Percentiles rank a stretch among this genome's conserved stretches.
Conservation (phyloP, 1,140 invertebrate genomes). For the Bathynomus jamesi region DNA sequence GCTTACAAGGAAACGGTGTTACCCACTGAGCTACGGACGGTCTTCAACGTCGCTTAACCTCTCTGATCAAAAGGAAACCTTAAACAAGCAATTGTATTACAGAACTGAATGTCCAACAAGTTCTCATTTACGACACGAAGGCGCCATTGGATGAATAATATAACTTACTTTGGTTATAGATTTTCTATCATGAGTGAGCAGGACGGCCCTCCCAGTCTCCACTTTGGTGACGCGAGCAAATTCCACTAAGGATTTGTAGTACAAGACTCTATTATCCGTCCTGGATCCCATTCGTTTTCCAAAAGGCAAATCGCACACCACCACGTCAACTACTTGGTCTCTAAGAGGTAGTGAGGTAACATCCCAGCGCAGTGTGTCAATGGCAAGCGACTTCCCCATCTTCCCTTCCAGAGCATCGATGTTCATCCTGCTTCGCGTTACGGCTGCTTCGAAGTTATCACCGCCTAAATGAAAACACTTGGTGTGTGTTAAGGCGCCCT, state of each 20-base stretch:
- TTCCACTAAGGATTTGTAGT: slow-evolving; percentile 48
- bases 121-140: too few species aligned
- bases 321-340: slow-evolving; percentile 50
- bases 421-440: slow-evolving; percentile 45
- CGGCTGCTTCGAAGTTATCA: slow-evolving; percentile 47
- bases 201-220: slow-evolving; percentile 46
- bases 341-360: slow-evolving; percentile 47
- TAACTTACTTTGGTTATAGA: slow-evolving; percentile 45
- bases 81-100: too few species aligned
- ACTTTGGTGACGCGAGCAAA: slow-evolving; percentile 46
- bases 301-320: slow-evolving; percentile 56
- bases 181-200: slow-evolving; percentile 52
- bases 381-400: slow-evolving; percentile 37
- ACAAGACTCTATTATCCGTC: slow-evolving; percentile 48
- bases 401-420: slow-evolving; percentile 40
- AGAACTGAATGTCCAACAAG: too few species aligned
- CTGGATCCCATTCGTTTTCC: slow-evolving; percentile 50
- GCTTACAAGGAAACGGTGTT: too few species aligned
- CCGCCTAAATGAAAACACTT: slow-evolving; percentile 45
- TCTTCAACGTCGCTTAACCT: too few species aligned
- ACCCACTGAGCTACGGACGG: too few species aligned
- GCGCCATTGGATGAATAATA: too few species aligned
- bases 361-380: slow-evolving; percentile 48
- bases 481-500: slow-evolving; percentile 46
- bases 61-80: too few species aligned